Evolutionary conservation across 2,888 invertebrate genomes (phyloP).

Genomic region (Drosophila stalkeri): DNA sequence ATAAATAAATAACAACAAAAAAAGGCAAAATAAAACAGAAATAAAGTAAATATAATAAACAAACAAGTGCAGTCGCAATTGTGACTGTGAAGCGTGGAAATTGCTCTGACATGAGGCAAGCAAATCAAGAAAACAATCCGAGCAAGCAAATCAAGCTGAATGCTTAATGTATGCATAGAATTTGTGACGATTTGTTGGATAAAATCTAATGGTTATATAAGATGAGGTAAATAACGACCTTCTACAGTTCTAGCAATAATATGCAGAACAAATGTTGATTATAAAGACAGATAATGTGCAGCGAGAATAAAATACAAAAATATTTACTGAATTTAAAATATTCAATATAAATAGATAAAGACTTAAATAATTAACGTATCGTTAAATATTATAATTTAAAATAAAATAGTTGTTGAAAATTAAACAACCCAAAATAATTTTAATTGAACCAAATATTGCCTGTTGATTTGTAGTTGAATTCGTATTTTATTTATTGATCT

Average conservation of each 20-base stretch:
- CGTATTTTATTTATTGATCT: too few relatives aligned
- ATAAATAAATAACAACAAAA: constrained; percentile 1
- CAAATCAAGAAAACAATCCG: constrained; percentile 22
- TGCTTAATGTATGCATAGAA: constrained; percentile 17
- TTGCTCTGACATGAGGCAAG: constrained; percentile 42
- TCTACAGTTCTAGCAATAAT: not conserved
- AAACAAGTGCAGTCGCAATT: constrained; percentile 48
- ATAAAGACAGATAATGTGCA: too few relatives aligned
- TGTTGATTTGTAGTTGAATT: too few relatives aligned
- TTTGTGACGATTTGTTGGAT: constrained; percentile 19
- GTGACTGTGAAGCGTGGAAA: constrained; percentile 53
- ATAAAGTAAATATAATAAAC: constrained; percentile 25
- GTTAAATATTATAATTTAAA: too few relatives aligned
- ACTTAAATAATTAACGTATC: too few relatives aligned
- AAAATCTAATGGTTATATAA: not conserved
- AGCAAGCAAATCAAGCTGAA: constrained; percentile 3
- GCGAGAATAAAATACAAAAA: not conserved
- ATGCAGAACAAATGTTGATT: not conserved
- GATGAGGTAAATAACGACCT: not conserved
- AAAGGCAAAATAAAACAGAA: constrained; percentile 27
- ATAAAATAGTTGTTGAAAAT: too few relatives aligned
- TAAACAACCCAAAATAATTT: too few relatives aligned
- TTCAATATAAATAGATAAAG: not conserved
- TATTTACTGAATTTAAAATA: not conserved
- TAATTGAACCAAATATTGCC: too few relatives aligned